Base-by-base conservation (phyloP, 2,797 vertebrate genomes). In the Anguilla pacifica region DNA sequence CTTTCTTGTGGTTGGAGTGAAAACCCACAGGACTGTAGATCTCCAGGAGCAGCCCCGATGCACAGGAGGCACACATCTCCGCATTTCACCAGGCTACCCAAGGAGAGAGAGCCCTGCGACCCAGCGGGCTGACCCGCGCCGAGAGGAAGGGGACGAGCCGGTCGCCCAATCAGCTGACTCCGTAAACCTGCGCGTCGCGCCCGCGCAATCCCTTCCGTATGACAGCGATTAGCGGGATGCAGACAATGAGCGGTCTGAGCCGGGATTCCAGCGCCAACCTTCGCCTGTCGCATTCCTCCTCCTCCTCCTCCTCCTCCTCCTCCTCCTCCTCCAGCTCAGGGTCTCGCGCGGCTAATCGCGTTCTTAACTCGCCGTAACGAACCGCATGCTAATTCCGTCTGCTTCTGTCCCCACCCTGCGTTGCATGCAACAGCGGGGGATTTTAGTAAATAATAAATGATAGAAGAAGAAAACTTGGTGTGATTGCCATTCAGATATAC, bases 121-220 rank as follows among this genome's bases (percentile, higher is more conserved):
- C 51, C 28, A 25, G 86, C 81, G 84, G 83, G 19, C 87, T 67
- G 61, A 1, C 61, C 39, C 43, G n/a, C n/a, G 10, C 5, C 11
- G 10, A 9, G 19, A 43, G 11, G 70, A 22, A 17, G 70, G 89
- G 86, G 53, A 89, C 83, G 88, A 72, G 67, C 61, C 17, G 91
- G 91, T 87, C 91, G 90, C 93, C 92, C 94, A 94, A 93, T 95
- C 95, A 94, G 94, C 94, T 46, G 84, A 61, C 86, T 95, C 92
- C 31, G 94, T 25, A 64, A 95, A 94, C 94, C 93, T 93, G 92
- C 94, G 92, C 94, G 94, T 95, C 95, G 94, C 95, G 96, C 95
- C 96, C 95, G 94, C 94, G 94, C 97, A 97, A 98, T 98, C 97
- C 97, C 92, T 98, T 97, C 96, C 97, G 96, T 98, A 97, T 99